Evolutionary conservation across 1,140 invertebrate genomes (phyloP).

Genomic region (Heliconius melpomene): DNA sequence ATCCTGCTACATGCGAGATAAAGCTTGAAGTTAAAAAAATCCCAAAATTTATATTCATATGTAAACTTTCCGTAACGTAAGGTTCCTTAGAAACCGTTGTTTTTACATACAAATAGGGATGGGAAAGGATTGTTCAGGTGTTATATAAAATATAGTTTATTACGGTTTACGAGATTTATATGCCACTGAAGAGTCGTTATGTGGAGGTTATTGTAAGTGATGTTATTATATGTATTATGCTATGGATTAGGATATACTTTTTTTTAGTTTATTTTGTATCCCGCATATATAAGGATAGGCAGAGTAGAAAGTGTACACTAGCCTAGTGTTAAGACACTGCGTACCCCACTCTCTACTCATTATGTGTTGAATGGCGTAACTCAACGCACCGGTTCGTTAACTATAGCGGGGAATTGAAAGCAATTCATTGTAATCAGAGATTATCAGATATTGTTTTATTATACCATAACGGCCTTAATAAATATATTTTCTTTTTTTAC

Average conservation of each 20-base stretch:
- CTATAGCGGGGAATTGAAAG: too few relatives aligned
- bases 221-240: background rate
- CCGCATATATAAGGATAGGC: too few relatives aligned
- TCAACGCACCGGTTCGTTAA: too few relatives aligned
- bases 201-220: background rate
- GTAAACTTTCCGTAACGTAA: background rate
- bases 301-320: too few relatives aligned
- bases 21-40: background rate
- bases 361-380: too few relatives aligned
- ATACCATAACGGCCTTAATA: background rate
- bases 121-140: slow-evolving; percentile 6
- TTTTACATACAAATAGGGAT: background rate
- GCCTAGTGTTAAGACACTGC: too few relatives aligned
- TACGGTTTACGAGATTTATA: slow-evolving; percentile 10
- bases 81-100: background rate
- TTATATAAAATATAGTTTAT: slow-evolving; percentile 31
- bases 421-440: too few relatives aligned
- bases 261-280: background rate
- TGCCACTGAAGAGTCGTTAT: slow-evolving; percentile 15
- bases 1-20: background rate
- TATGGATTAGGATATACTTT: background rate
- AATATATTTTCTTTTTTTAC: background rate
- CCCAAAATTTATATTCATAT: background rate
- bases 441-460: too few relatives aligned
- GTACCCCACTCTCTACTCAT: too few relatives aligned